Conservation (phyloP, 2,797 vertebrate species). For the Mus minutoides region DNA sequence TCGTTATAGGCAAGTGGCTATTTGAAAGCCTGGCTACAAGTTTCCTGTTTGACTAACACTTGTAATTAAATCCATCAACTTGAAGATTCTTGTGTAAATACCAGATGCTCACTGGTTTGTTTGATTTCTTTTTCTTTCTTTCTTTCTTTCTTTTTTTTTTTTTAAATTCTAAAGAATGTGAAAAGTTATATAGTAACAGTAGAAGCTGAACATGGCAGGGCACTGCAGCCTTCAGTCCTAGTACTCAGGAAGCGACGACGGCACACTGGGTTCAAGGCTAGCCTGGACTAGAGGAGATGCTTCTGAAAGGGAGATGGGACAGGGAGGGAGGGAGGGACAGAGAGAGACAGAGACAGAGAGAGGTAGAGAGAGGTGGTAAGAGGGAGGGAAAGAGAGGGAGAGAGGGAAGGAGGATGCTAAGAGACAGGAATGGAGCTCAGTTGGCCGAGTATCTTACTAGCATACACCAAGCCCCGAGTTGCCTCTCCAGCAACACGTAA, state of each 20-base stretch:
- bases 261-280: not conserved
- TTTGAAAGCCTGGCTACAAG: conserved; percentile 81
- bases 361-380: not conserved
- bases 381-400: no score
- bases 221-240: not conserved
- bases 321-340: not conserved
- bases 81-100: conserved; percentile 81
- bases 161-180: conserved; percentile 51
- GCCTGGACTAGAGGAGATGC: not conserved
- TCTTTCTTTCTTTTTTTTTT: conserved; percentile 32
- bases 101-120: conserved; percentile 67
- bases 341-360: not conserved
- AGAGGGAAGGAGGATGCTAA: no score
- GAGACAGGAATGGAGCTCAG: not conserved
- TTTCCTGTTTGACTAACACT: conserved; percentile 82
- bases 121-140: not conserved
- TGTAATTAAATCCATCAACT: conserved; percentile 81
- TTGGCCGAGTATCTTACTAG: not conserved
- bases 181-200: conserved; percentile 40
- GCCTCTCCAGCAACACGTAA: not conserved
- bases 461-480: not conserved
- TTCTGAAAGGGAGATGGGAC: not conserved
- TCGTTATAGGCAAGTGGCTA: conserved; percentile 75
- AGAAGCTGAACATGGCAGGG: not conserved
- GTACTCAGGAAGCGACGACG: not conserved